These are phyloP conservation scores for Fabriciana adippe DNA, from an alignment of 2,888 invertebrate species.

Conservation along the genomic window DNA sequence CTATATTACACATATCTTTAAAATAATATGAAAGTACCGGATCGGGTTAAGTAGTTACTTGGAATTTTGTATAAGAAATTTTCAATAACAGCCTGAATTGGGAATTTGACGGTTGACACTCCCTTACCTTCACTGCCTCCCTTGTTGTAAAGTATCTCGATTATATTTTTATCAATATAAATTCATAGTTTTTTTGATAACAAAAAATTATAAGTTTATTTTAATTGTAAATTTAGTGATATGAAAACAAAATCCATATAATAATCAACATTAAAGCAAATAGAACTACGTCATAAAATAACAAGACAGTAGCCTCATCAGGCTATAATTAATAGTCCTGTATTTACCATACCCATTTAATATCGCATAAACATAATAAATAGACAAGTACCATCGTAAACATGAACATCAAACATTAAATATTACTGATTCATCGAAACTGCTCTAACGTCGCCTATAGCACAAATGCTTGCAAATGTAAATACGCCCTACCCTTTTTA, in stretches of 20 bases:
- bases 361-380: conserved; percentile 34
- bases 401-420: conserved; percentile 30
- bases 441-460: conserved; percentile 19
- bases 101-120: too few species aligned
- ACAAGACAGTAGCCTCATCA: conserved; percentile 30
- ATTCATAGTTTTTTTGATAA: too few species aligned
- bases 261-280: conserved; percentile 7
- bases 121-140: too few species aligned
- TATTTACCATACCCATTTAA: conserved; percentile 36
- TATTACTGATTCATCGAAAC: conserved; percentile 30
- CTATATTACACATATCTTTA: neutral
- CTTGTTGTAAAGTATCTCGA: too few species aligned
- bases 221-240: too few species aligned
- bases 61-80: too few species aligned
- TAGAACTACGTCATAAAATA: conserved; percentile 26
- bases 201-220: too few species aligned
- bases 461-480: neutral
- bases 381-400: conserved; percentile 26
- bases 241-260: neutral
- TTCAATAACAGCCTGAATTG: too few species aligned
- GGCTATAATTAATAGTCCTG: conserved; percentile 34
- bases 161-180: too few species aligned
- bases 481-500: conserved; percentile 10
- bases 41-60: too few species aligned
- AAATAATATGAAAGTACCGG: neutral